Evolutionary conservation across 2,797 vertebrate genomes (phyloP).

Genomic region (Cossypha polioptera): DNA sequence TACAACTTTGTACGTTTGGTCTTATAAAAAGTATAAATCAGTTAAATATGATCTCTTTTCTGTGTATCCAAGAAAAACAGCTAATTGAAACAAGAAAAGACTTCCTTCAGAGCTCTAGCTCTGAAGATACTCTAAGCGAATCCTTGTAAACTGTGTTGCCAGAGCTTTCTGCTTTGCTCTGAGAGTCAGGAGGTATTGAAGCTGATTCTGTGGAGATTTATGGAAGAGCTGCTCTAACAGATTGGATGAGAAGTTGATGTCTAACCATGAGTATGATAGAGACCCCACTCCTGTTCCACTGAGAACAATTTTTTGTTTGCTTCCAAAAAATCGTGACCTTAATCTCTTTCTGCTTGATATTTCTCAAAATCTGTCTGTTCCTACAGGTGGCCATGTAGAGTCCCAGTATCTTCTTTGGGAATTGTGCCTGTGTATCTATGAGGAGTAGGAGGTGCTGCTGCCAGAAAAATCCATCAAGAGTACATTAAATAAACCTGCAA

Average conservation of each 20-base stretch:
- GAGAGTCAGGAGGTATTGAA: neutral
- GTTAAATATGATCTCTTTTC: neutral
- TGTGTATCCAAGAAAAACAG: neutral
- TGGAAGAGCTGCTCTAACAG: neutral
- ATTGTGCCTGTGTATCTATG: neutral
- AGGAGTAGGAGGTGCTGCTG: neutral
- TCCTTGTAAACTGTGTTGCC: neutral
- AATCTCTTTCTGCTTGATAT: neutral
- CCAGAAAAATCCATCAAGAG: neutral
- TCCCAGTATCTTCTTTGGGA: neutral
- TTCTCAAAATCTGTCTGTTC: neutral
- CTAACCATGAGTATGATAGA: neutral
- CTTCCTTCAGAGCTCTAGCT: neutral
- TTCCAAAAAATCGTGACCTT: neutral
- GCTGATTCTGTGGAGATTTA: neutral
- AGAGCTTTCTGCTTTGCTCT: neutral
- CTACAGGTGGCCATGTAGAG: neutral
- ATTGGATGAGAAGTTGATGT: neutral
- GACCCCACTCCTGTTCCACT: rapidly evolving
- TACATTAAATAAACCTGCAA: neutral
- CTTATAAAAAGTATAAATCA: neutral
- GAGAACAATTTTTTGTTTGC: neutral
- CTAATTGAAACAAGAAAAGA: neutral
- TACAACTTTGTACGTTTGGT: neutral
- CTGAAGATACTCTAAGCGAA: neutral